Evolutionary conservation across 2,797 vertebrate genomes (phyloP).

Genomic region (Gambusia yucatana): DNA sequence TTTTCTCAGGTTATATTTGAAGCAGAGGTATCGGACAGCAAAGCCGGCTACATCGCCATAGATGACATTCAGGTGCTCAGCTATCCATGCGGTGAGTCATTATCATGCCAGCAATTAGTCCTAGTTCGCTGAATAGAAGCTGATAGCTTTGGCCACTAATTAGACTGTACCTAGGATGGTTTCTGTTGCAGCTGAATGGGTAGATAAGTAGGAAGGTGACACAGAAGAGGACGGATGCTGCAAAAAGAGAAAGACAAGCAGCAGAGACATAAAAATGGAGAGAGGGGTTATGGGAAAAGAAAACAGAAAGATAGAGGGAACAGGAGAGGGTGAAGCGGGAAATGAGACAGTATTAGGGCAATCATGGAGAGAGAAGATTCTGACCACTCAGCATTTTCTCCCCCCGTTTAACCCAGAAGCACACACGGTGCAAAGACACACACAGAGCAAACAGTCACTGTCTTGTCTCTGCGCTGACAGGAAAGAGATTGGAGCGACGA

Average conservation of each 20-base stretch:
- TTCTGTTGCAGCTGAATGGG: slow-evolving; percentile 72
- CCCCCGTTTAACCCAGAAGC: slow-evolving; percentile 43
- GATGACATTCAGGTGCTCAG: slow-evolving; percentile 99
- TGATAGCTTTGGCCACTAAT: slow-evolving; percentile 79
- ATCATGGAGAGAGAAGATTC: slow-evolving; percentile 74
- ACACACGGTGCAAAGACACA: slow-evolving; percentile 29
- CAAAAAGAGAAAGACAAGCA: slow-evolving; percentile 35
- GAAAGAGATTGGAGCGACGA: slow-evolving; percentile 69
- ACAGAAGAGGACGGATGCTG: slow-evolving; percentile 59
- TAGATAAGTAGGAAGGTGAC: slow-evolving; percentile 82
- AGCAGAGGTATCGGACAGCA: slow-evolving; percentile 92
- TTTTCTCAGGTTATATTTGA: slow-evolving; percentile 95
- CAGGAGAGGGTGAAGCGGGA: slow-evolving; percentile 72
- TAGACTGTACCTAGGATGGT: slow-evolving; percentile 78
- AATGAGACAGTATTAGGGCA: slow-evolving; percentile 80
- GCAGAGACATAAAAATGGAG: slow-evolving; percentile 33
- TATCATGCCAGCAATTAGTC: slow-evolving; percentile 79
- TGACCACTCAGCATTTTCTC: slow-evolving; percentile 76
- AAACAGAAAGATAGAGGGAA: slow-evolving; percentile 38
- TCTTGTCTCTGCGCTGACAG: slow-evolving; percentile 74
- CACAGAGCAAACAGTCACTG: slow-evolving; percentile 69
- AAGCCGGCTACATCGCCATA: slow-evolving; percentile 95
- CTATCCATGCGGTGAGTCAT: slow-evolving; percentile 97
- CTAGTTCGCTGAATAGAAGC: slow-evolving; percentile 67
- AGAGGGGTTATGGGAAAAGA: slow-evolving; percentile 31